Conservation (phyloP, 1,140 invertebrate genomes). For the Brachionus manjavacas region DNA sequence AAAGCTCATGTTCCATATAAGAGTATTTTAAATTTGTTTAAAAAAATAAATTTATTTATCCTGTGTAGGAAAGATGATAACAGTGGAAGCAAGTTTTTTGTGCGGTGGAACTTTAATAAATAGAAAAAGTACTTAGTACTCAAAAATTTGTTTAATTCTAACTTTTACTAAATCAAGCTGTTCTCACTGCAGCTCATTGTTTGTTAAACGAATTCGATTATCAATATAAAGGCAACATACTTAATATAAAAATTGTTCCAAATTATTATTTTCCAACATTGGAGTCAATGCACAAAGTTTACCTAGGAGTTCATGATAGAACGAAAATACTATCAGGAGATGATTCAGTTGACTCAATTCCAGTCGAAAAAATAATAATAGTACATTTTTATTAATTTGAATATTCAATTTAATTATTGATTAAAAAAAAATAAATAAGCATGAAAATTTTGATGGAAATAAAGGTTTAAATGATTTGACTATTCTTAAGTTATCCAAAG, state of each 20-base stretch:
- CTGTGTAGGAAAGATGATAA: neutral
- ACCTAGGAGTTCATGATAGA: conserved; percentile 30
- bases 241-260: neutral
- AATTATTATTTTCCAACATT: conserved; percentile 1
- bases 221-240: neutral
- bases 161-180: neutral
- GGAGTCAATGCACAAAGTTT: conserved; percentile 6
- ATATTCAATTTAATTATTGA: too few relatives aligned
- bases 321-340: neutral
- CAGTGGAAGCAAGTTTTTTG: neutral
- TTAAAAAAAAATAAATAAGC: neutral
- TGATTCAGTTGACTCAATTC: neutral
- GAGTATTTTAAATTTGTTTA: neutral
- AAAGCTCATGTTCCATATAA: neutral
- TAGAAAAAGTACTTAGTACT: neutral
- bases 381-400: neutral
- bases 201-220: conserved; percentile 31
- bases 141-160: neutral
- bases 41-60: neutral
- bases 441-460: neutral
- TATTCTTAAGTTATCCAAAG: conserved; percentile 16
- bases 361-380: neutral
- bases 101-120: conserved; percentile 36
- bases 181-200: conserved; percentile 40
- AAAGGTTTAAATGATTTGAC: conserved; percentile 27